phyloP scores from a whole-genome alignment of 2,797 vertebrate genomes.

The Lepus townsendii region DNA sequence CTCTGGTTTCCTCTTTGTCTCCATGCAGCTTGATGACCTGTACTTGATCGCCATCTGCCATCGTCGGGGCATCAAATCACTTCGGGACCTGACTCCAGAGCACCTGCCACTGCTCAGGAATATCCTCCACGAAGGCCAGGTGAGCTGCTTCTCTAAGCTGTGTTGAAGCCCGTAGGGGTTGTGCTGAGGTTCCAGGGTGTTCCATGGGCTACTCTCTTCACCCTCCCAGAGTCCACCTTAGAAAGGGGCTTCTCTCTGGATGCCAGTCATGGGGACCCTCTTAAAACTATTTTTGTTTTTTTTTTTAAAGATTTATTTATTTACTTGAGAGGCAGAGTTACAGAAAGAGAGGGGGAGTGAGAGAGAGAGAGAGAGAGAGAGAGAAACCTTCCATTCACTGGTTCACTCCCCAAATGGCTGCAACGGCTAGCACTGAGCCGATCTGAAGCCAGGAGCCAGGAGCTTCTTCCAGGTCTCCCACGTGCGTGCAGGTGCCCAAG shows the following conservation, averaged over 20 bases:
- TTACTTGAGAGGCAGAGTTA: too few species aligned
- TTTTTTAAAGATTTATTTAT: too few species aligned
- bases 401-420: too few species aligned
- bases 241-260: background rate
- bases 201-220: background rate
- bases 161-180: background rate
- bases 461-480: too few species aligned
- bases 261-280: rapidly evolving
- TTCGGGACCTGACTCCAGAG: slow-evolving; percentile 93
- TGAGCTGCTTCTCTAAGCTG: slow-evolving; percentile 79
- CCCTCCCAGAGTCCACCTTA: background rate
- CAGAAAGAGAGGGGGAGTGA: too few species aligned
- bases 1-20: rapidly evolving
- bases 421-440: too few species aligned
- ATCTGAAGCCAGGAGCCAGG: too few species aligned
- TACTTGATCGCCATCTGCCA: slow-evolving; percentile 95
- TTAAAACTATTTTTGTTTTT: background rate
- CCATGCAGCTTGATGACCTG: slow-evolving; percentile 93
- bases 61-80: slow-evolving; percentile 90
- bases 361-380: too few species aligned
- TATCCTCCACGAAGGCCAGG: slow-evolving; percentile 93
- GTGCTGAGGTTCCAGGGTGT: background rate
- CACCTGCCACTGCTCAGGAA: slow-evolving; percentile 95
- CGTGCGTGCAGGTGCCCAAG: too few species aligned
- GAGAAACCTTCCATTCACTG: too few species aligned